Percentiles rank a stretch among this genome's conserved stretches.
Conservation (phyloP, 2,797 vertebrate species). For the Epinephelus awoara region DNA sequence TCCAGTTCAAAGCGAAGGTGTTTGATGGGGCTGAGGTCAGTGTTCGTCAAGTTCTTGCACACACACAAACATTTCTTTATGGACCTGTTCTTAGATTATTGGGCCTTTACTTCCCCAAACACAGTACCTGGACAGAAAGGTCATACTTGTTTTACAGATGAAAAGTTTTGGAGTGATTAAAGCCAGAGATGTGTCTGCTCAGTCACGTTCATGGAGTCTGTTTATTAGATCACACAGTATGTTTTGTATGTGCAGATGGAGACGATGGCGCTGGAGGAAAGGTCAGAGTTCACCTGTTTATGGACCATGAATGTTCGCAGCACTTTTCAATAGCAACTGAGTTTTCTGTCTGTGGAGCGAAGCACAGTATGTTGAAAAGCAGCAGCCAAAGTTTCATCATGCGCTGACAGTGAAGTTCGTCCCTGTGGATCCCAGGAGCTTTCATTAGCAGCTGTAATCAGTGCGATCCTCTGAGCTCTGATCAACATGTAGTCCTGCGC, state of each 20-base stretch:
- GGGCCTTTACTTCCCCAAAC: too few relatives aligned
- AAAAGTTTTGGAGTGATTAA: neutral
- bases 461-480: conserved; percentile 6
- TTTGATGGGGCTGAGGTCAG: neutral
- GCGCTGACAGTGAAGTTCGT: neutral
- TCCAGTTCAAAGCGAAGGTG: neutral
- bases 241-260: neutral
- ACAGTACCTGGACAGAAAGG: neutral
- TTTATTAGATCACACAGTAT: neutral
- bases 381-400: neutral
- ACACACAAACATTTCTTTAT: neutral
- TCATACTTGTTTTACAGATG: neutral
- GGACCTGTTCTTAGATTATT: neutral
- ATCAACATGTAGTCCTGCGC: conserved; percentile 31
- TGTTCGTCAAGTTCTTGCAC: neutral
- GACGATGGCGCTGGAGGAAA: neutral
- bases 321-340: too few relatives aligned
- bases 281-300: neutral
- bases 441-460: conserved; percentile 14
- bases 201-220: neutral
- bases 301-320: neutral
- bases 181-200: neutral
- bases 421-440: conserved; percentile 9
- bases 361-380: neutral
- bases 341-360: neutral